These are phyloP conservation scores for Tachuris rubrigastra DNA, from an alignment of 2,113 vertebrate species.

Conservation along the genomic window DNA sequence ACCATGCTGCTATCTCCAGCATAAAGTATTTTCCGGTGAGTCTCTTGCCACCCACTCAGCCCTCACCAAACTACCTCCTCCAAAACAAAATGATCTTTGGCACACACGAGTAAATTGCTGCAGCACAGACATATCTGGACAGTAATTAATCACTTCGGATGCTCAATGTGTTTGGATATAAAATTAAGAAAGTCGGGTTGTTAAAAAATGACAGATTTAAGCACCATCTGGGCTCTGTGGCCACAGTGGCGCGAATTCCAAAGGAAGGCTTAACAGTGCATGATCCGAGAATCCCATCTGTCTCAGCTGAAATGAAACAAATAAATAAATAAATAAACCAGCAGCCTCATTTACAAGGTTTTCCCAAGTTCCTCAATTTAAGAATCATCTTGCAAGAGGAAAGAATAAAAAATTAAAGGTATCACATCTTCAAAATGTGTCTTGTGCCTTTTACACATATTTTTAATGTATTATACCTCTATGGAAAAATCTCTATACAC, in stretches of 20 bases:
- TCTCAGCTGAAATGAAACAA: constrained; percentile 74
- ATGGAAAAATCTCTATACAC: not conserved
- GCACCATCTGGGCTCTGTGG: constrained; percentile 82
- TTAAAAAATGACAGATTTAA: constrained; percentile 85
- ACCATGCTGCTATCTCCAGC: not conserved
- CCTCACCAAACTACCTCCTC: constrained; percentile 1
- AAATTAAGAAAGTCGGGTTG: constrained; percentile 81
- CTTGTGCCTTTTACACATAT: accelerated
- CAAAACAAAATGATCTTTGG: constrained; percentile 44
- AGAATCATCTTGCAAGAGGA: not conserved
- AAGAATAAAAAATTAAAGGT: not conserved
- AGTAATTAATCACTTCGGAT: constrained; percentile 80
- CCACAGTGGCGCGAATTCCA: constrained; percentile 81
- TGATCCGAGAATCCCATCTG: constrained; percentile 84
- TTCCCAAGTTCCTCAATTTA: constrained; percentile 48
- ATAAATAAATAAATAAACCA: constrained; percentile 68
- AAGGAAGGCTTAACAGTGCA: constrained; percentile 83
- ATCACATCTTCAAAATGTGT: not conserved
- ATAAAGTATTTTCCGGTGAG: not conserved
- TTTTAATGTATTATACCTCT: not conserved
- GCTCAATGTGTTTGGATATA: constrained; percentile 78
- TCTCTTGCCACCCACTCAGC: not conserved
- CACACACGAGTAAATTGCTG: constrained; percentile 5
- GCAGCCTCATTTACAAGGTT: constrained; percentile 49
- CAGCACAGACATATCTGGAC: constrained; percentile 72